Percentiles rank a stretch among this genome's conserved stretches.
These are phyloP conservation scores for Drosophila parvula DNA, from an alignment of 1,140 invertebrate species.

Conservation along the genomic window DNA sequence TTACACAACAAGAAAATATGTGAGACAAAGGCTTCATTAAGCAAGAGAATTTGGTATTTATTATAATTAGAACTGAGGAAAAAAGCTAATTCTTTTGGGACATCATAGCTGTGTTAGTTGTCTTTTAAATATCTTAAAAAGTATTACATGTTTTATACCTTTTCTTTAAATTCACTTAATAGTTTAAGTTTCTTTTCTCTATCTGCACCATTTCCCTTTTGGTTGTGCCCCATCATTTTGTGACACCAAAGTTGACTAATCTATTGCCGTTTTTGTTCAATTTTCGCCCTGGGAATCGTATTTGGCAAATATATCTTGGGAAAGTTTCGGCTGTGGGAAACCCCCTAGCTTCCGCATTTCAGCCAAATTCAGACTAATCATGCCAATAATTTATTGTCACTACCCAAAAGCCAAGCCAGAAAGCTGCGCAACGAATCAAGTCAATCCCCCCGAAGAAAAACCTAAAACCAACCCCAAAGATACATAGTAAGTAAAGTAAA, in stretches of 20 bases:
- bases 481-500: slow-evolving; percentile 37
- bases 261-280: slow-evolving; percentile 47
- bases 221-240: slow-evolving; percentile 46
- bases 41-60: no score
- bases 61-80: no score
- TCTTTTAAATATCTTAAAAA: no score
- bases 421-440: slow-evolving; percentile 66
- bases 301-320: slow-evolving; percentile 57
- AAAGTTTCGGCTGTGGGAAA: slow-evolving; percentile 69
- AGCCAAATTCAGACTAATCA: slow-evolving; percentile 80
- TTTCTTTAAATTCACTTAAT: no score
- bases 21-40: no score
- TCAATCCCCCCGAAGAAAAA: neutral
- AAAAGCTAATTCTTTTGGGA: no score
- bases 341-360: slow-evolving; percentile 38
- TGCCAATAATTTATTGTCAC: slow-evolving; percentile 81
- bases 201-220: slow-evolving; percentile 18
- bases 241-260: slow-evolving; percentile 63
- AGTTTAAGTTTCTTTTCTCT: neutral
- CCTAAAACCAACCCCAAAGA: slow-evolving; percentile 10
- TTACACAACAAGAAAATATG: slow-evolving; percentile 8
- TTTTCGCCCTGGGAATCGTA: slow-evolving; percentile 66
- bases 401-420: slow-evolving; percentile 49
- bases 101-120: no score
- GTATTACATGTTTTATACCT: no score